These are phyloP conservation scores for Onychorhynchus coronatus DNA, from an alignment of 2,113 vertebrate species.

Conservation along the genomic window DNA sequence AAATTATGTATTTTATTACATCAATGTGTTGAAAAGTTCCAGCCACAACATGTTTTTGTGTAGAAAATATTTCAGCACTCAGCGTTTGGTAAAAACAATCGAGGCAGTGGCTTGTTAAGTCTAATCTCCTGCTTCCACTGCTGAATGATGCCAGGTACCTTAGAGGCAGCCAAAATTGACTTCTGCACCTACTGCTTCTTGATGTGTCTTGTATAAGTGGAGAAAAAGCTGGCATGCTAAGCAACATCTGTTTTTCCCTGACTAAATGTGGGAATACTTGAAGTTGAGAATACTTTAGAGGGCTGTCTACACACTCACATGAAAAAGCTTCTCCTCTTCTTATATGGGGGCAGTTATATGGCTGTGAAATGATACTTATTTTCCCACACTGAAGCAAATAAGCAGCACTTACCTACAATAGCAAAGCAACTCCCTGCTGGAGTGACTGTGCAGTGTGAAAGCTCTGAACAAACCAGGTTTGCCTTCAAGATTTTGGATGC, in stretches of 20 bases:
- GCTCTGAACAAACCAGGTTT: neutral
- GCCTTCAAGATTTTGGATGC: neutral
- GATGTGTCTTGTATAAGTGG: neutral
- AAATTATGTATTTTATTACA: neutral
- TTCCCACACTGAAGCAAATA: neutral
- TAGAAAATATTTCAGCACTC: neutral
- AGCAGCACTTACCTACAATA: neutral
- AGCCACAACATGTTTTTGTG: neutral
- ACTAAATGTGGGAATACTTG: neutral
- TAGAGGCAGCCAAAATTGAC: neutral
- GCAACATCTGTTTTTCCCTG: neutral
- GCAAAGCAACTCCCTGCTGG: neutral
- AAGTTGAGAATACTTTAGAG: neutral
- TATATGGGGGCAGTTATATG: neutral
- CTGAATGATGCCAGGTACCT: neutral
- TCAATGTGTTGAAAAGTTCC: neutral
- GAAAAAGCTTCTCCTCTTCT: neutral
- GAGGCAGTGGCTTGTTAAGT: neutral
- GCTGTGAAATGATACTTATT: neutral
- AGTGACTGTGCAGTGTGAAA: neutral
- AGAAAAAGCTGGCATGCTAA: neutral
- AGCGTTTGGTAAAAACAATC: neutral
- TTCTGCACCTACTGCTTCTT: neutral
- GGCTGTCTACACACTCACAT: neutral
- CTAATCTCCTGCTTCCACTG: neutral